A percentile compares a stretch with the other conserved stretches of the same genome.
These are phyloP conservation scores for Marmota monax DNA, from an alignment of 2,113 vertebrate species.

Conservation along the genomic window DNA sequence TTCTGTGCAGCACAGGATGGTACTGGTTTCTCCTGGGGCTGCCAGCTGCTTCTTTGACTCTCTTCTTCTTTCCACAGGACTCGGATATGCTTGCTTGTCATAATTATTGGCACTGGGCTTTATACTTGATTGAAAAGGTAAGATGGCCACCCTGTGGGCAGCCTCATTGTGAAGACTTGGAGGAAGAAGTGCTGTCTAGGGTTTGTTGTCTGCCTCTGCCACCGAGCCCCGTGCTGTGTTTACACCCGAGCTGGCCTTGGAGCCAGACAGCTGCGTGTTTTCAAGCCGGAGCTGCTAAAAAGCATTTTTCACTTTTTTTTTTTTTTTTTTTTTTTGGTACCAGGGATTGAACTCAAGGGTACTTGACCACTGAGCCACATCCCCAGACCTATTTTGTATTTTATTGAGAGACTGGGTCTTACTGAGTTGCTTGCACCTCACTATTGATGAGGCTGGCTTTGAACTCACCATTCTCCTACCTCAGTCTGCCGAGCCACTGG, in stretches of 20 bases:
- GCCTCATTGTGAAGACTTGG: fast-evolving
- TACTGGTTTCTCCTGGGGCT: fast-evolving
- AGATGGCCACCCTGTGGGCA: neutral
- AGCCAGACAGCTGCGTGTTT: fast-evolving
- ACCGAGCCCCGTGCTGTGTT: fast-evolving
- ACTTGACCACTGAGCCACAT: no score
- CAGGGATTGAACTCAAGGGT: no score
- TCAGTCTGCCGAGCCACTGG: no score
- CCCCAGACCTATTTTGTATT: no score
- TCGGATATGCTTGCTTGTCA: conserved; percentile 94
- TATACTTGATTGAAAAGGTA: conserved; percentile 97
- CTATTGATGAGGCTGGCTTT: no score
- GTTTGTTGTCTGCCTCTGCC: fast-evolving
- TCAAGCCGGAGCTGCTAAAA: fast-evolving
- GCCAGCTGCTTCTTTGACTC: no score
- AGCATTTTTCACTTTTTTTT: no score
- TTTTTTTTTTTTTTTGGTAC: no score
- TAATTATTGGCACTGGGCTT: conserved; percentile 99
- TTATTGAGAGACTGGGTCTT: no score
- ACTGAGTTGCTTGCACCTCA: no score
- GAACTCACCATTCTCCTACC: no score
- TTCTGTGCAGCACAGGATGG: fast-evolving
- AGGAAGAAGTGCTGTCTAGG: fast-evolving
- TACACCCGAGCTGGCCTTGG: fast-evolving
- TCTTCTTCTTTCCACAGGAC: conserved; percentile 81